Evolutionary conservation across 2,797 vertebrate genomes (phyloP), one percentile per base, ranked within the genome.

Genomic region (Echiichthys vipera): DNA sequence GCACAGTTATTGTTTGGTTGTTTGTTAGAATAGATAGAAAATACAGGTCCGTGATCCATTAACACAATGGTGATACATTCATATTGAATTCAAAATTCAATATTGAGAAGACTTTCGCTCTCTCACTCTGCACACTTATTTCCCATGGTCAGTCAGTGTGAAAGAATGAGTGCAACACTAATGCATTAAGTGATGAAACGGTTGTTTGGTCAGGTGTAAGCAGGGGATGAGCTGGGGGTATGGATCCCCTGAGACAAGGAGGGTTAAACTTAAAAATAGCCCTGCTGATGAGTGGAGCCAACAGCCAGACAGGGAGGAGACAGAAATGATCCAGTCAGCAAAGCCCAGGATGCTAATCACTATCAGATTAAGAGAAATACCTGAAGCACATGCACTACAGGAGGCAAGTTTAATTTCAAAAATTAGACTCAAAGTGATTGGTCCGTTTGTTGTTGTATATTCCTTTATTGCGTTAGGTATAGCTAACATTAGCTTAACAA

Each of bases 251-350:
- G 65, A 76, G 78, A 80, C 55, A 20, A 77, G 73, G 74, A 84
- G 86, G 80, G 84, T 78, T 88, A 79, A 79, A 86, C 64, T 81
- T 91, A 90, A 90, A 92, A 91, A 92, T 91, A 94, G 87, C 86
- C 49, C 50, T 84, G 88, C 85, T 89, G 84, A 92, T 88, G 78
- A 85, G 74, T 54, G 67, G 84, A 90, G 86, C 78, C 87, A 84
- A 80, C 58, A 71, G 82, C 67, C 58, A 91, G 84, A 89, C 89
- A 80, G 69, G 24, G 81, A 78, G 79, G 71, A 71, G 72, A 65
- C 72, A 85, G 30, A 58, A 61, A 84, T 76, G 1, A 56, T 46
- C 57, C 34, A 81, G 90, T 93, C 91, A 93, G 91, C 90, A 91
- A 65, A 89, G 71, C 36, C 68, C 57, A 12, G 74, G 87, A 87